These are phyloP conservation scores for Scrobipalpa costella DNA, from an alignment of 2,888 invertebrate species.

Conservation along the genomic window DNA sequence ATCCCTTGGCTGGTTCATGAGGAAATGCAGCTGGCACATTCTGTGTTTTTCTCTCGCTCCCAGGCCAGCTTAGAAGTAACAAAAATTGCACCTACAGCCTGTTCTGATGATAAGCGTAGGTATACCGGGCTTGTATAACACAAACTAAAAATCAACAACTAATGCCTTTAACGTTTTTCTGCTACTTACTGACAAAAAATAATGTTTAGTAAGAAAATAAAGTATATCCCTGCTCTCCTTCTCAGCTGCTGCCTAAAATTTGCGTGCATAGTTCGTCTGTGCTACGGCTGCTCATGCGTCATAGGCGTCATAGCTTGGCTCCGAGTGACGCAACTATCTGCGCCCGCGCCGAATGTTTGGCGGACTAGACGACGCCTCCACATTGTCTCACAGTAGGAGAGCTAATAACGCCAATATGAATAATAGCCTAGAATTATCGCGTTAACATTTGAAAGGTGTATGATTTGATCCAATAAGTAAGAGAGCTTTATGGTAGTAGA, in stretches of 20 bases:
- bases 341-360: slow-evolving; percentile 45
- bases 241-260: background rate
- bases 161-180: background rate
- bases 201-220: background rate
- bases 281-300: slow-evolving; percentile 41
- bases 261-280: background rate
- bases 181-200: no score
- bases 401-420: slow-evolving; percentile 6
- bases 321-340: slow-evolving; percentile 44
- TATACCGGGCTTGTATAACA: no score
- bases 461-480: slow-evolving; percentile 2
- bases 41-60: no score
- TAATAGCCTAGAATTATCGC: slow-evolving; percentile 11
- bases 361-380: slow-evolving; percentile 24
- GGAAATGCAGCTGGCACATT: no score
- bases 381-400: slow-evolving; percentile 17
- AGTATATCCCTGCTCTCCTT: background rate
- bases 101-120: no score
- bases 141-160: no score
- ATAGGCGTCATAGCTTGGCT: slow-evolving; percentile 33
- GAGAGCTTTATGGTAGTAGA: no score
- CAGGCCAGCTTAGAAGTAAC: no score
- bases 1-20: no score
- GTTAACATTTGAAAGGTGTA: slow-evolving; percentile 6
- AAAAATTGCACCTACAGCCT: no score